Conservation (phyloP, 2,888 invertebrate genomes). For the Nomada ferruginata region DNA sequence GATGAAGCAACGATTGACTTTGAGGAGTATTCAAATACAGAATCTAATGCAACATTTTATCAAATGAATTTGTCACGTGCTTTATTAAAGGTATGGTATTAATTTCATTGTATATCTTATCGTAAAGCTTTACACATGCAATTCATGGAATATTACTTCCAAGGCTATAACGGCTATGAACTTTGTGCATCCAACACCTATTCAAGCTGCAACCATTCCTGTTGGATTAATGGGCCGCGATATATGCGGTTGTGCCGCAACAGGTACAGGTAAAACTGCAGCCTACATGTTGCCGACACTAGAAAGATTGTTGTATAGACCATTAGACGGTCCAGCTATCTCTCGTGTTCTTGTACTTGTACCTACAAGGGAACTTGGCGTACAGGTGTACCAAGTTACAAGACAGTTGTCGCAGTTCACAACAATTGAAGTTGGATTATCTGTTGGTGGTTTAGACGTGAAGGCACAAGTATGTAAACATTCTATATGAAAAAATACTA, state of each 20-base stretch:
- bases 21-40: slow-evolving; percentile 89
- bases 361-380: slow-evolving; percentile 98
- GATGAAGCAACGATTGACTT: slow-evolving; percentile 84
- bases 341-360: slow-evolving; percentile 96
- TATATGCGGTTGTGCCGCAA: slow-evolving; percentile 99
- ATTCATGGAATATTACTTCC: slow-evolving; percentile 39
- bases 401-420: slow-evolving; percentile 96
- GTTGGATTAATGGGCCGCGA: slow-evolving; percentile 96
- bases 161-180: slow-evolving; percentile 94
- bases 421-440: slow-evolving; percentile 91
- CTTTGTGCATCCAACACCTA: slow-evolving; percentile 97
- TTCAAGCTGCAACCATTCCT: slow-evolving; percentile 98
- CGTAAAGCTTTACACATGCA: too few species aligned
- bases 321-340: slow-evolving; percentile 88
- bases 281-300: slow-evolving; percentile 99
- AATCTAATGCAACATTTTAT: slow-evolving; percentile 91
- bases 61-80: slow-evolving; percentile 99
- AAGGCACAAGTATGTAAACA: slow-evolving; percentile 86
- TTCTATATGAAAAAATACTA: not conserved
- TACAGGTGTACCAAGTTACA: slow-evolving; percentile 98
- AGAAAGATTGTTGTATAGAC: slow-evolving; percentile 95
- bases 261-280: slow-evolving; percentile 99
- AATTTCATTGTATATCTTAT: not conserved
- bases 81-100: slow-evolving; percentile 90
- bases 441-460: slow-evolving; percentile 95